Conservation (phyloP, 2,797 vertebrate species). For the Aratinga solstitialis region DNA sequence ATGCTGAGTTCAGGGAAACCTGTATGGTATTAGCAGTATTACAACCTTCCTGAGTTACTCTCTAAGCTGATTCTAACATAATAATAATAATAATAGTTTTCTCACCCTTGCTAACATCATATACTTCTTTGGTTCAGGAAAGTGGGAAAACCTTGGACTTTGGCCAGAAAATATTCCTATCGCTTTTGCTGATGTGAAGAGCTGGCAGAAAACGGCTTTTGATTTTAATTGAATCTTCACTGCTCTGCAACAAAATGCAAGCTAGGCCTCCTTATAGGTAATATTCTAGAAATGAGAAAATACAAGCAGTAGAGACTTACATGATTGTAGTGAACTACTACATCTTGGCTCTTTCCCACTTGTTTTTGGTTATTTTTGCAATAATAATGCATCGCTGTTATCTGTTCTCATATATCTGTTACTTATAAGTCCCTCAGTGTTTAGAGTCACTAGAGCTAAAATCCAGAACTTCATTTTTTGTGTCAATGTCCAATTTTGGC, state of each 20-base stretch:
- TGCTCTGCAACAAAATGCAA: background rate
- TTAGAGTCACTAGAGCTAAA: background rate
- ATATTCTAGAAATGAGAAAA: background rate
- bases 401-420: background rate
- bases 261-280: background rate
- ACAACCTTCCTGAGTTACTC: background rate
- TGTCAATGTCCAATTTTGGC: background rate
- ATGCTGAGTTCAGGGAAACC: background rate
- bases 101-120: background rate
- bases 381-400: background rate
- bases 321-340: background rate
- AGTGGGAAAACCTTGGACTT: background rate
- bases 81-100: background rate
- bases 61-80: background rate
- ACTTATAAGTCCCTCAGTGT: background rate
- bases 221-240: constrained; percentile 20
- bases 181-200: constrained; percentile 25
- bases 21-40: background rate
- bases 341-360: background rate
- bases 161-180: constrained; percentile 13
- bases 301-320: background rate
- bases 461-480: background rate
- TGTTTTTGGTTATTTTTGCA: background rate
- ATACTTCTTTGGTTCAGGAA: constrained; percentile 22
- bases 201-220: background rate